Evolutionary conservation across 2,888 invertebrate species (phyloP).

Genomic region (Pseudococcus jackbeardsleyi): DNA sequence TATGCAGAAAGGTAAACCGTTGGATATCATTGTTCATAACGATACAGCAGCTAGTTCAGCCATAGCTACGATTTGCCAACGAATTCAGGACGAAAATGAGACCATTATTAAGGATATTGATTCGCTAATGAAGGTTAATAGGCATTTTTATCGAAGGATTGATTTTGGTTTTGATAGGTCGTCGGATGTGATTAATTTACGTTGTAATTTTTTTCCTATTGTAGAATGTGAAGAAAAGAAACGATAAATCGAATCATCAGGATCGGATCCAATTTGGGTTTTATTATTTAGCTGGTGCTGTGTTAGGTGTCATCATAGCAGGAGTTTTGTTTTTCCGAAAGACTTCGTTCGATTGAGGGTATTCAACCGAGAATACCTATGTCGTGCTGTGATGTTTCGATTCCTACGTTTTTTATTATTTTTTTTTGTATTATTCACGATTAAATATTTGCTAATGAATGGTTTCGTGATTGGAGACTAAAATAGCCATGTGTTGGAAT

Average conservation of each 20-base stretch:
- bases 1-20: constrained; percentile 7
- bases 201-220: not conserved
- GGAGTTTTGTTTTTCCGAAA: not conserved
- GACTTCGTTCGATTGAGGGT: not conserved
- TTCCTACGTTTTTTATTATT: not conserved
- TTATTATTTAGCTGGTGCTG: not conserved
- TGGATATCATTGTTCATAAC: constrained; percentile 4
- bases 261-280: not conserved
- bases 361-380: not conserved
- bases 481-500: too few relatives aligned
- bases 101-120: constrained; percentile 21
- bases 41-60: constrained; percentile 36
- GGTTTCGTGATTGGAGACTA: too few relatives aligned
- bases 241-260: not conserved
- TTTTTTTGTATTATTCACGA: not conserved
- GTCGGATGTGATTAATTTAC: not conserved
- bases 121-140: not conserved
- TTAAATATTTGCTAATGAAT: not conserved
- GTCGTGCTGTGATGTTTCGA: not conserved
- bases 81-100: not conserved
- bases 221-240: not conserved
- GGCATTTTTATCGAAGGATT: not conserved
- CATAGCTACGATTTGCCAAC: not conserved
- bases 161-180: not conserved
- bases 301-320: not conserved